These are phyloP conservation scores for Pipistrellus nathusii DNA, from an alignment of 2,797 vertebrate genomes.

Conservation along the genomic window DNA sequence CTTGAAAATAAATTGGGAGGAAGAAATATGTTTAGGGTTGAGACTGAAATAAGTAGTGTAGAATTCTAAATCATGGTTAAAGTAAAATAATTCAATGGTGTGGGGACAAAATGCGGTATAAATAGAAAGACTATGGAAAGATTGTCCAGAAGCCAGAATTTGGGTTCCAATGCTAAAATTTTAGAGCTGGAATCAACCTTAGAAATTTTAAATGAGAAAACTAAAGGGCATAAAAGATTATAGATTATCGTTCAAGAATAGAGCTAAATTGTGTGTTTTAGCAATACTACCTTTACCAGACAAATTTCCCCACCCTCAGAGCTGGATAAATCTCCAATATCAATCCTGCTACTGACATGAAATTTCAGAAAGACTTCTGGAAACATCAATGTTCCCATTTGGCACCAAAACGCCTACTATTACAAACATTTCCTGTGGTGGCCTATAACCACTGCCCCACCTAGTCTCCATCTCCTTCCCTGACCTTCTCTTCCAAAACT, in stretches of 20 bases:
- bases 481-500: not conserved
- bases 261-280: constrained; percentile 21
- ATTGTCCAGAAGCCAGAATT: constrained; percentile 58
- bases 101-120: constrained; percentile 51
- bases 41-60: constrained; percentile 10
- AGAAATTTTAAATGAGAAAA: constrained; percentile 48
- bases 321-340: not conserved
- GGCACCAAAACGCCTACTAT: not conserved
- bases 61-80: constrained; percentile 36
- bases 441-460: not conserved
- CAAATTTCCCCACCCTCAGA: not conserved
- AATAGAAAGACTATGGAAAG: constrained; percentile 22
- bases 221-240: not conserved
- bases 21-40: constrained; percentile 53
- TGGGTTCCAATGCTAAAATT: constrained; percentile 40
- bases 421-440: constrained; percentile 12
- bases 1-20: constrained; percentile 57
- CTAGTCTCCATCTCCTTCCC: not conserved
- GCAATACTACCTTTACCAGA: not conserved
- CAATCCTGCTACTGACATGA: not conserved
- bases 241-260: constrained; percentile 26
- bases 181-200: constrained; percentile 20
- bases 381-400: constrained; percentile 1
- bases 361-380: constrained; percentile 53
- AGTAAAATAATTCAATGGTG: constrained; percentile 35